Percentiles rank a stretch among this genome's conserved stretches.
These are phyloP conservation scores for Trematocara stigmaticum DNA, from an alignment of 2,113 vertebrate species.

Conservation along the genomic window DNA sequence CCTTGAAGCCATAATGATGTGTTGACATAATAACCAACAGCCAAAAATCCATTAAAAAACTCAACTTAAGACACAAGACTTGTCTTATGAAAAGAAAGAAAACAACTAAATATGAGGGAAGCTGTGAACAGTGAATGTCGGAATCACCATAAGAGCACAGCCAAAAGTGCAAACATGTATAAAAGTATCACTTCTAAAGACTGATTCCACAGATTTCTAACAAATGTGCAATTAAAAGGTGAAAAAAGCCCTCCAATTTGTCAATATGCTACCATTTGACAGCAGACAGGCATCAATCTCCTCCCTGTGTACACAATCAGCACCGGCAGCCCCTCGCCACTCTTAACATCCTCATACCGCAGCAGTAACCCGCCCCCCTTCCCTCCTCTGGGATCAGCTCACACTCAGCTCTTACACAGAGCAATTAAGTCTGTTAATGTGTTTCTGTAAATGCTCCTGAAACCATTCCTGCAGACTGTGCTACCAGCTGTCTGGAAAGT, in stretches of 20 bases:
- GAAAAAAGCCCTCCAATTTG: background rate
- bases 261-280: background rate
- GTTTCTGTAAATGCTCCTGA: slow-evolving; percentile 35
- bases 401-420: background rate
- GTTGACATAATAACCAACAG: background rate
- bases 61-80: background rate
- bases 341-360: slow-evolving; percentile 9
- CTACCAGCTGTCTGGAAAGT: slow-evolving; percentile 25
- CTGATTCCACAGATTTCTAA: background rate
- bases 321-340: background rate
- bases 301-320: background rate
- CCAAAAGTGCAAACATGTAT: background rate
- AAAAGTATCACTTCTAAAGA: background rate
- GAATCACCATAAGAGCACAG: background rate
- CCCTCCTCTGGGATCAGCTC: slow-evolving; percentile 16
- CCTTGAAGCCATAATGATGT: background rate
- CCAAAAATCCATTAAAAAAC: background rate
- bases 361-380: background rate
- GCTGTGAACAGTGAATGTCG: background rate
- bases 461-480: background rate
- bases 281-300: slow-evolving; percentile 19
- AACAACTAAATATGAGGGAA: background rate
- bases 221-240: background rate
- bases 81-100: background rate
- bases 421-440: slow-evolving; percentile 62